Conservation (phyloP, 2,888 invertebrate species). For the Junonia oenone region DNA sequence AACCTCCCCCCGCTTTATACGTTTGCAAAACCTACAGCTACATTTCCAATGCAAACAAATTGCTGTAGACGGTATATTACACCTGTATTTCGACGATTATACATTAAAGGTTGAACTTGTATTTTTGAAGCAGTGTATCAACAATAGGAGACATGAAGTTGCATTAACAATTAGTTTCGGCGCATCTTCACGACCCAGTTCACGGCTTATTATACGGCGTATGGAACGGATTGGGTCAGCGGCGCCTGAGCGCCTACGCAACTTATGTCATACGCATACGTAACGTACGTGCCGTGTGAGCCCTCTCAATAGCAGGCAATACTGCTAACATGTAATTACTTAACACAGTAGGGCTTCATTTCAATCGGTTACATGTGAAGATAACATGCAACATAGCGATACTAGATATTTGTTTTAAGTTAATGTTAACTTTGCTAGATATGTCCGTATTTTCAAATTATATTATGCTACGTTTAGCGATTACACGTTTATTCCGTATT, state of each 20-base stretch:
- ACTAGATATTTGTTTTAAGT: constrained; percentile 1
- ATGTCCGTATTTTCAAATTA: neutral
- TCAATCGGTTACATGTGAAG: constrained; percentile 25
- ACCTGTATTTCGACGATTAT: neutral
- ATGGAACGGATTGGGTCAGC: constrained; percentile 60
- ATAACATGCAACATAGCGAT: constrained; percentile 16
- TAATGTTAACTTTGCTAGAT: neutral
- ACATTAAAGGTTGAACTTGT: neutral
- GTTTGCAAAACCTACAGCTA: neutral
- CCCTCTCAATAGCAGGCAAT: constrained; percentile 25
- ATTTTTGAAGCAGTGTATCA: neutral
- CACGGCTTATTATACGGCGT: constrained; percentile 50
- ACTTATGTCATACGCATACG: constrained; percentile 61
- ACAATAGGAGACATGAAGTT: constrained; percentile 35
- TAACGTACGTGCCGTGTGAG: constrained; percentile 46
- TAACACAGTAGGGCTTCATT: constrained; percentile 26
- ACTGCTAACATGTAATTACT: constrained; percentile 24
- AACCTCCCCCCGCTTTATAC: neutral
- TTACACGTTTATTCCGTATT: too few species aligned
- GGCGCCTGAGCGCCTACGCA: constrained; percentile 47
- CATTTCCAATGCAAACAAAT: neutral
- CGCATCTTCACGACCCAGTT: constrained; percentile 68
- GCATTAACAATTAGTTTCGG: constrained; percentile 60
- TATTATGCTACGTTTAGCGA: neutral
- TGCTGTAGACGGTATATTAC: neutral